Evolutionary conservation across 2,888 invertebrate species (phyloP).

Genomic region (Geotrupes spiniger): DNA sequence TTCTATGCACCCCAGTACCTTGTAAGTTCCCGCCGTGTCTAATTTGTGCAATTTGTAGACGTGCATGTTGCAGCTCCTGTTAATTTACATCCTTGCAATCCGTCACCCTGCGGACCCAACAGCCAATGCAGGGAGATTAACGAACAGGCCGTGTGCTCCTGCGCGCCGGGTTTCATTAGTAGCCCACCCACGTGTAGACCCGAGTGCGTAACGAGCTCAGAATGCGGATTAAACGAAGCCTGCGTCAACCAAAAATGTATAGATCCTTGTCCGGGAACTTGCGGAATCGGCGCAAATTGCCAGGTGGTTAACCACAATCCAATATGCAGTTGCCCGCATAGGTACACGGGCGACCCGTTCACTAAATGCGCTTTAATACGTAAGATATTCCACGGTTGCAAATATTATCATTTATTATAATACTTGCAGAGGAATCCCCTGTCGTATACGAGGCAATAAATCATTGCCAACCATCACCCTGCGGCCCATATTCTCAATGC

Average conservation of each 20-base stretch:
- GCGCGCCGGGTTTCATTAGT: constrained; percentile 52
- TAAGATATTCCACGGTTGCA: constrained; percentile 46
- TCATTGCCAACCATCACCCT: constrained; percentile 69
- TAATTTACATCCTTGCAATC: constrained; percentile 61
- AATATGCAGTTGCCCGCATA: constrained; percentile 56
- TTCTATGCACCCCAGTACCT: constrained; percentile 60
- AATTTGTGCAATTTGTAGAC: constrained; percentile 1
- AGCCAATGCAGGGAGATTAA: constrained; percentile 64
- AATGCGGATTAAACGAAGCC: constrained; percentile 55
- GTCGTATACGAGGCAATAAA: constrained; percentile 41
- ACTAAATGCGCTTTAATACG: constrained; percentile 60
- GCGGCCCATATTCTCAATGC: constrained; percentile 66
- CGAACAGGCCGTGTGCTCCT: constrained; percentile 56
- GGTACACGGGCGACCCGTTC: constrained; percentile 57
- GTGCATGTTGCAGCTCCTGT: constrained; percentile 45
- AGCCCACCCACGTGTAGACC: constrained; percentile 54
- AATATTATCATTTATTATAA: neutral
- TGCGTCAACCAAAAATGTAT: constrained; percentile 57
- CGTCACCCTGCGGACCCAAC: constrained; percentile 70
- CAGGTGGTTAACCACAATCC: constrained; percentile 59
- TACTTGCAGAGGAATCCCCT: constrained; percentile 24
- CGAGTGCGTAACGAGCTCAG: constrained; percentile 55
- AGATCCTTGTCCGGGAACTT: constrained; percentile 57
- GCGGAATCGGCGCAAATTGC: constrained; percentile 56
- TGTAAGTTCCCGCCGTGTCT: constrained; percentile 44